phyloP scores from a whole-genome alignment of 2,888 invertebrate species.

The Watsonalla cultraria region DNA sequence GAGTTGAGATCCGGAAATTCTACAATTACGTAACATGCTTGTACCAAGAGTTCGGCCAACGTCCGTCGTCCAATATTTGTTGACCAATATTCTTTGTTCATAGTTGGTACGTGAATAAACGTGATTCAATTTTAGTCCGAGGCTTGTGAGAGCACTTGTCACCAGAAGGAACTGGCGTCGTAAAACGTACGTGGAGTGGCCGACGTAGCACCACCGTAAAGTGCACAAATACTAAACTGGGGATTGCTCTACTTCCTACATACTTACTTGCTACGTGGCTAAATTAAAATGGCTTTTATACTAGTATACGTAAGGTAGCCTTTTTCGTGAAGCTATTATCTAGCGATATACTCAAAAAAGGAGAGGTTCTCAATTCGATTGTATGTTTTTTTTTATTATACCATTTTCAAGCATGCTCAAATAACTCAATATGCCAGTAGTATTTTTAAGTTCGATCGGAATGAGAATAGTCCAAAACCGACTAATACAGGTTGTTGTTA shows the following conservation, averaged over 20 bases:
- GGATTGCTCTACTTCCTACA: neutral
- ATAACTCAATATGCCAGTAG: too few species aligned
- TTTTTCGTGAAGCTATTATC: too few species aligned
- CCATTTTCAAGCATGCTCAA: too few species aligned
- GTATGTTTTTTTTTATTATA: too few species aligned
- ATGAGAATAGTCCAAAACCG: slow-evolving; percentile 9
- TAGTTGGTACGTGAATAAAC: slow-evolving; percentile 11
- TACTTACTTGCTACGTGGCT: neutral
- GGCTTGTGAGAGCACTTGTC: slow-evolving; percentile 23
- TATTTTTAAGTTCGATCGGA: neutral
- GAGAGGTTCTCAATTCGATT: too few species aligned
- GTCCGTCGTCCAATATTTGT: neutral
- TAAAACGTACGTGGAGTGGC: slow-evolving; percentile 21
- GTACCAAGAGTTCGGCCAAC: neutral
- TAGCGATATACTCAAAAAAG: too few species aligned
- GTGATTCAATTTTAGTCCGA: slow-evolving; percentile 17
- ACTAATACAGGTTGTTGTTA: slow-evolving; percentile 17
- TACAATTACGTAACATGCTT: too few species aligned
- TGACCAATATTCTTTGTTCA: neutral
- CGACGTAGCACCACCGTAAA: slow-evolving; percentile 2
- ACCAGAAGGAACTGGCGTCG: slow-evolving; percentile 28
- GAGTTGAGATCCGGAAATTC: too few species aligned
- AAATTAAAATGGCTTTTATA: neutral
- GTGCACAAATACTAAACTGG: slow-evolving; percentile 1
- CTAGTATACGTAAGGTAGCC: too few species aligned